A percentile compares a stretch with the other conserved stretches of the same genome.
These are phyloP conservation scores for Piaya cayana DNA, from an alignment of 2,113 vertebrate genomes.

Conservation along the genomic window DNA sequence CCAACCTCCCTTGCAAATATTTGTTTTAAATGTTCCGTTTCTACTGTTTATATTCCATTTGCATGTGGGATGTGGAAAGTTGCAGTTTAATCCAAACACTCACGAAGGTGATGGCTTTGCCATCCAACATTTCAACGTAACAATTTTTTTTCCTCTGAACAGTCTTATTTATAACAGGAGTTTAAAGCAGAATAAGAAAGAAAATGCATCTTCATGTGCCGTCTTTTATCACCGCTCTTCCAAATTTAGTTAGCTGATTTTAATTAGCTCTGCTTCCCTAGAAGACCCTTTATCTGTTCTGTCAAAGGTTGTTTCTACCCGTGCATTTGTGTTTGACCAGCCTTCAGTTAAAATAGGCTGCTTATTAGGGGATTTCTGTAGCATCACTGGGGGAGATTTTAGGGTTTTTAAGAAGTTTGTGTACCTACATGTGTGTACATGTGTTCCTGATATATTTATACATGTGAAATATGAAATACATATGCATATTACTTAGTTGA, in stretches of 20 bases:
- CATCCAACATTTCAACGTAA: neutral
- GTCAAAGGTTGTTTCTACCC: neutral
- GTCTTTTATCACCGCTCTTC: neutral
- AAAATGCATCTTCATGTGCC: neutral
- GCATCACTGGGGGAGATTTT: neutral
- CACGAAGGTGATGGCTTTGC: neutral
- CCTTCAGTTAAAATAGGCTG: neutral
- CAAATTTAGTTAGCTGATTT: neutral
- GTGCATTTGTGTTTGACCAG: neutral
- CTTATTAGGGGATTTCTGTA: neutral
- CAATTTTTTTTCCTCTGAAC: neutral
- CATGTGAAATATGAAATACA: neutral
- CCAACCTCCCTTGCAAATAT: neutral
- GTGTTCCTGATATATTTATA: neutral
- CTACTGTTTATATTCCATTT: neutral
- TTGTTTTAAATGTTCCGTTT: neutral
- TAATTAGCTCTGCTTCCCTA: neutral
- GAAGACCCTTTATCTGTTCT: neutral
- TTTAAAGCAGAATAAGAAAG: neutral
- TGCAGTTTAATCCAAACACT: neutral
- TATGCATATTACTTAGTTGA: rapidly evolving
- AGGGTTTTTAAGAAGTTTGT: neutral
- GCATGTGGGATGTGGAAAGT: neutral
- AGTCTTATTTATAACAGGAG: neutral
- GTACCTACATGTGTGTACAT: neutral